Conservation (phyloP, 2,888 invertebrate genomes). For the Sepioteuthis lessoniana region DNA sequence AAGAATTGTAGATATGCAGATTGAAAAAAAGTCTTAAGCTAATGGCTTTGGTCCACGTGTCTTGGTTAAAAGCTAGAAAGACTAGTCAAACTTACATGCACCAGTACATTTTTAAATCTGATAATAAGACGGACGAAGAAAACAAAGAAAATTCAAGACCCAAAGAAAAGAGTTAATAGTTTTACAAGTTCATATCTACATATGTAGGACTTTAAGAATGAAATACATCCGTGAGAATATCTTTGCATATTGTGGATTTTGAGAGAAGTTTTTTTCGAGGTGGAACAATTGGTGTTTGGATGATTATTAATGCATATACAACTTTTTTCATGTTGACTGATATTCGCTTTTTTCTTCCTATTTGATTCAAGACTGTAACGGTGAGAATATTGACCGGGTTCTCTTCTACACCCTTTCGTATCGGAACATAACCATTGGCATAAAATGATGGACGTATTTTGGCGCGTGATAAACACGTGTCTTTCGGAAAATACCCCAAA, state of each 20-base stretch:
- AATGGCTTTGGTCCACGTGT: not conserved
- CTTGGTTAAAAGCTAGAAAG: not conserved
- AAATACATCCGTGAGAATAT: too few species aligned
- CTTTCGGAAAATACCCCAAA: not conserved
- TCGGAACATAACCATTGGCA: not conserved
- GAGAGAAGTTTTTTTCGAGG: too few species aligned
- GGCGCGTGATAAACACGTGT: constrained; percentile 18
- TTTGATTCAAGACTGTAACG: not conserved
- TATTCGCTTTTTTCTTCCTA: not conserved
- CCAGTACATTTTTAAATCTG: too few species aligned
- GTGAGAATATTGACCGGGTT: too few species aligned
- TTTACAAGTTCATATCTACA: not conserved
- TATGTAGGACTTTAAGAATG: too few species aligned
- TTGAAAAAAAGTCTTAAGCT: not conserved
- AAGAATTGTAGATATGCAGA: not conserved
- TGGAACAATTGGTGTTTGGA: too few species aligned
- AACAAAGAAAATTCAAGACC: not conserved
- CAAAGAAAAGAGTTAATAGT: not conserved
- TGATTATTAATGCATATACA: too few species aligned
- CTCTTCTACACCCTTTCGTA: not conserved
- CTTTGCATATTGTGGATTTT: too few species aligned
- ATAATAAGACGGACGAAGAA: not conserved
- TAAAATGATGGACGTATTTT: not conserved
- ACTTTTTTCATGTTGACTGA: not conserved
- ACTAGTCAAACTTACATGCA: not conserved